Base-by-base conservation (phyloP, 2,888 invertebrate species). In the Cyrtodaria siliqua region DNA sequence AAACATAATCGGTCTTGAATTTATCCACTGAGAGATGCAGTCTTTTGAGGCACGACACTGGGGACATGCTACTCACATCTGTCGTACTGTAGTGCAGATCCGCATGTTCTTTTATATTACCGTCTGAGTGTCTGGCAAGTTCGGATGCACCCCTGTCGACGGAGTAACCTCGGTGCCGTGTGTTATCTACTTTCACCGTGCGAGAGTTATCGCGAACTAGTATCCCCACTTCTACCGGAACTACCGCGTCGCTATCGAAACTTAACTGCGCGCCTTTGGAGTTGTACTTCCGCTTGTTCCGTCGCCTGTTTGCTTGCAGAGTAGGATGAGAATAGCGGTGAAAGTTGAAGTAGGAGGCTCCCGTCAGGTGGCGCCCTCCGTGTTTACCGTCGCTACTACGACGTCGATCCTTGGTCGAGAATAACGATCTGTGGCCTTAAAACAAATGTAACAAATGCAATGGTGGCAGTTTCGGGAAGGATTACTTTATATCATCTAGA, bases 171-270 rank as follows among this genome's bases (percentile, higher is more conserved):
- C 40, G n/a, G 2, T 23, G 47, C 9, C 20, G 14, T 12, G 77
- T 74, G 44, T 81, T 81, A 42, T 81, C 81, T 2, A 81, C 71
- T 64, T 81, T 81, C 12, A 77, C 78, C 1, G 79, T 79, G 42
- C 64, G 59, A 12, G 44, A 18, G 42, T 72, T 72, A 53, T 73
- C 72, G 23, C 62, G 56, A 14, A 62, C 73, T 29, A 69, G 66
- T 56, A 79, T 73, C 1, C 69, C 73, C 18, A 53, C 42, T n/a
- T 73, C 79, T 2, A 56, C 20, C 4, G 44, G n/a, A 3, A 33
- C 33, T 8, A 12, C 33, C 4, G 12, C 33, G 4, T 33, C 33
- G 33, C 33, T 33, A 33, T 33, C 33, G 12, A 33, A 33, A 33
- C 33, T 33, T 33, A 33, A 53, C 14, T 2, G 38, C 2, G 38